phyloP scores from a whole-genome alignment of 2,888 invertebrate genomes.

The Agrotis puta region DNA sequence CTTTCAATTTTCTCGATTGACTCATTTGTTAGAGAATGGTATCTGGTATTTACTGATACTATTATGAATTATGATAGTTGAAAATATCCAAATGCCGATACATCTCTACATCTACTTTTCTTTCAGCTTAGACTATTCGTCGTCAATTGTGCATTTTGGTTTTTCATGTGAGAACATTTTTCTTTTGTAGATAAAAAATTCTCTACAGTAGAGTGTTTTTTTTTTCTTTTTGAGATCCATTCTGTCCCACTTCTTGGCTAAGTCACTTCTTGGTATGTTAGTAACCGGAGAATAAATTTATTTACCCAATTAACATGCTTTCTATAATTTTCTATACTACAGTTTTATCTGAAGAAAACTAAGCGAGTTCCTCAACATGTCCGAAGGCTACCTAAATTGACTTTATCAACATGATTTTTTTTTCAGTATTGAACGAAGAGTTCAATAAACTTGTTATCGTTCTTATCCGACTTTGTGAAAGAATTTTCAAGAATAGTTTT shows the following conservation, averaged over 20 bases:
- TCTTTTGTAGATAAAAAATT: no score
- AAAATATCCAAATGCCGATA: background rate
- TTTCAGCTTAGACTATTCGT: background rate
- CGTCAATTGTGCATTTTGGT: no score
- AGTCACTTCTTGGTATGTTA: no score
- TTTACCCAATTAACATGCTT: background rate
- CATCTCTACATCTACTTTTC: background rate
- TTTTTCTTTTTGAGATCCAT: no score
- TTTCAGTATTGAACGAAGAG: background rate
- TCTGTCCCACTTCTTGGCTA: no score
- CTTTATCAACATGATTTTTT: background rate
- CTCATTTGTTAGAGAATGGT: slow-evolving; percentile 1
- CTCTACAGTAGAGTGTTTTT: no score
- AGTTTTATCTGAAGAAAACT: background rate
- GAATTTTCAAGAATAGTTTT: slow-evolving; percentile 16
- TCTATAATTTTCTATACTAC: background rate
- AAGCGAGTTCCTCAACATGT: background rate
- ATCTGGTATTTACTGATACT: background rate
- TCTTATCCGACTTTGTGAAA: slow-evolving; percentile 2
- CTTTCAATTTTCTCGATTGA: slow-evolving; percentile 13
- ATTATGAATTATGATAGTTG: background rate
- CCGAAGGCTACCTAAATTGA: background rate
- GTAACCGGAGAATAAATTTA: background rate
- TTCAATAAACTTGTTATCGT: background rate
- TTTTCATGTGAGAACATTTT: no score